These are phyloP conservation scores for Cecropterus lyciades DNA, from an alignment of 1,140 invertebrate species.

Conservation along the genomic window DNA sequence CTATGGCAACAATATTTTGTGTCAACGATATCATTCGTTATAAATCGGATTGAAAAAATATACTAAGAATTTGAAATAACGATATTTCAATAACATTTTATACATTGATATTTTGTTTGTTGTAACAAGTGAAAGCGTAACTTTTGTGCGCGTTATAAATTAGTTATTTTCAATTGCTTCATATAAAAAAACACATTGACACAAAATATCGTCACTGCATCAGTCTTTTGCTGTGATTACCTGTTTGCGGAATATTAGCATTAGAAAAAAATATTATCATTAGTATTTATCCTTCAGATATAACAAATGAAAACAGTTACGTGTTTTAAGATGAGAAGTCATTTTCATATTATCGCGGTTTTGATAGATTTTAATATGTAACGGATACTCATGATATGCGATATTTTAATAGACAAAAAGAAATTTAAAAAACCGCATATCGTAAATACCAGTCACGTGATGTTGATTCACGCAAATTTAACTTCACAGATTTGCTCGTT, in stretches of 20 bases:
- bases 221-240: slow-evolving; percentile 14
- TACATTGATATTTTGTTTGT: slow-evolving; percentile 4
- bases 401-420: too few species aligned
- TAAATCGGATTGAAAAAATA: slow-evolving; percentile 22
- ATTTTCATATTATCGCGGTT: too few species aligned
- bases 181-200: slow-evolving; percentile 9
- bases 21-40: slow-evolving; percentile 5
- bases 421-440: too few species aligned
- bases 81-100: slow-evolving; percentile 14
- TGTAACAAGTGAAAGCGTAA: slow-evolving; percentile 14
- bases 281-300: too few species aligned
- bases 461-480: too few species aligned
- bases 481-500: too few species aligned
- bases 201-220: slow-evolving; percentile 16
- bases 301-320: too few species aligned
- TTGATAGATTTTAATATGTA: too few species aligned
- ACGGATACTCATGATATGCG: too few species aligned
- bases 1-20: slow-evolving; percentile 9
- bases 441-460: too few species aligned
- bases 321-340: too few species aligned
- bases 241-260: slow-evolving; percentile 6
- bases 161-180: neutral
- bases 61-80: slow-evolving; percentile 22
- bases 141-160: slow-evolving; percentile 11
- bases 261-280: too few species aligned